Evolutionary conservation across 1,140 invertebrate genomes (phyloP).

Genomic region (Rhagoletis zephyria): DNA sequence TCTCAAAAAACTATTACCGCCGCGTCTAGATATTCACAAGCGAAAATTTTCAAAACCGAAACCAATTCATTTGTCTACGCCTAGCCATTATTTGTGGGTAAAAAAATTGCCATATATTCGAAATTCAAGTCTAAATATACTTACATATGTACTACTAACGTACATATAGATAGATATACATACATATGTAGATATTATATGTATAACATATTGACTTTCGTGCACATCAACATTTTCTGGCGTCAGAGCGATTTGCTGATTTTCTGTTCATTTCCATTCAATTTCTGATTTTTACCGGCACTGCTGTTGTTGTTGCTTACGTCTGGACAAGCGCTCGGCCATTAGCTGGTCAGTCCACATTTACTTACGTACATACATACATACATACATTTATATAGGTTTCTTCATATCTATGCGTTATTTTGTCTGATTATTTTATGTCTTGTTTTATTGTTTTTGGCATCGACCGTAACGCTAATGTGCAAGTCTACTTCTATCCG

Average conservation of each 20-base stretch:
- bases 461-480: neutral
- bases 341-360: neutral
- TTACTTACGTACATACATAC: neutral
- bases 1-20: neutral
- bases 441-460: constrained; percentile 27
- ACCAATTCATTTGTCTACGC: neutral
- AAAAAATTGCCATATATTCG: neutral
- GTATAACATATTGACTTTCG: neutral
- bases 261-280: neutral
- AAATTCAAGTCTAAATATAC: too few relatives aligned
- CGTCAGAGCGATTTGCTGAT: neutral
- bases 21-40: neutral
- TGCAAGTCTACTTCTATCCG: neutral
- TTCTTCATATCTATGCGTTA: neutral
- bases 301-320: neutral
- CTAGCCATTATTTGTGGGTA: neutral
- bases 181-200: neutral
- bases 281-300: neutral
- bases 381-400: neutral
- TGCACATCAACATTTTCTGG: neutral
- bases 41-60: neutral
- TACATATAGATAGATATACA: too few relatives aligned
- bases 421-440: neutral
- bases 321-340: neutral
- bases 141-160: too few relatives aligned